Percentiles rank a stretch among this genome's conserved stretches.
These are phyloP conservation scores for Acronicta aceris DNA, from an alignment of 2,888 invertebrate genomes.

Conservation along the genomic window DNA sequence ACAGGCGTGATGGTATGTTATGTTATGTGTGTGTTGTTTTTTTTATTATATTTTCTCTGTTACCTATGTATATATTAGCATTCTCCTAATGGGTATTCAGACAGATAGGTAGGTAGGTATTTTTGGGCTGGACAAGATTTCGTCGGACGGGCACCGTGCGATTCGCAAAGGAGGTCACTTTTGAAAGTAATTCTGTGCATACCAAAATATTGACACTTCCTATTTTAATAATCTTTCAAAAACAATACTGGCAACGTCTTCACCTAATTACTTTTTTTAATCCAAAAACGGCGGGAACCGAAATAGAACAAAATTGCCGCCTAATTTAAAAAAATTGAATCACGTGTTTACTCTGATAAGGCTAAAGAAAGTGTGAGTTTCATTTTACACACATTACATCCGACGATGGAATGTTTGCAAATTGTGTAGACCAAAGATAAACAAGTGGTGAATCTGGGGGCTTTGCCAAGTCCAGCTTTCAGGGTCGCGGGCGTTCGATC, in stretches of 20 bases:
- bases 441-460: slow-evolving; percentile 79
- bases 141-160: slow-evolving; percentile 17
- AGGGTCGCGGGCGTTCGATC: slow-evolving; percentile 79
- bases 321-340: slow-evolving; percentile 9
- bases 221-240: not conserved
- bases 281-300: slow-evolving; percentile 56
- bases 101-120: not conserved
- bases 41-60: no score
- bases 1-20: no score
- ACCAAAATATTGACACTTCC: slow-evolving; percentile 39
- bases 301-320: not conserved
- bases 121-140: slow-evolving; percentile 27
- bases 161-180: slow-evolving; percentile 74
- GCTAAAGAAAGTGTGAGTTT: slow-evolving; percentile 38
- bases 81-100: not conserved
- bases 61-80: no score
- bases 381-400: slow-evolving; percentile 42
- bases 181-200: slow-evolving; percentile 69
- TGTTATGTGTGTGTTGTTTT: no score
- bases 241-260: not conserved
- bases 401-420: slow-evolving; percentile 61
- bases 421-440: slow-evolving; percentile 72
- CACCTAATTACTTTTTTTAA: not conserved
- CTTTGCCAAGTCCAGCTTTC: slow-evolving; percentile 86
- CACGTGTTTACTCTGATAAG: slow-evolving; percentile 30